phyloP scores from a whole-genome alignment of 2,888 invertebrate genomes.

The Drosophila nr. fundita region DNA sequence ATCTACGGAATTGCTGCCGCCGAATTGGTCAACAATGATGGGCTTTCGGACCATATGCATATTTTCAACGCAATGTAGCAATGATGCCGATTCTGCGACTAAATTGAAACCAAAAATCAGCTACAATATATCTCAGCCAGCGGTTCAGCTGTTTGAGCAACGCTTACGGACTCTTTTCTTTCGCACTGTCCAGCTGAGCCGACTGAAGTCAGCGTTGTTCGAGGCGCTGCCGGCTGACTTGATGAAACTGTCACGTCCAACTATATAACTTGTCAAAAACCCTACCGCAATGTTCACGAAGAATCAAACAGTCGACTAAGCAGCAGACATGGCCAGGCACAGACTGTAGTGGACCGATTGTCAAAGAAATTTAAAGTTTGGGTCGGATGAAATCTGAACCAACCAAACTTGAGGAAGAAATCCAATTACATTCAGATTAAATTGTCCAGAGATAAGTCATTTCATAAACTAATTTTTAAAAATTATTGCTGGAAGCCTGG shows the following conservation, averaged over 20 bases:
- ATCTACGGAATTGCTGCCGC: conserved; percentile 59
- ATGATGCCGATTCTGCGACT: conserved; percentile 25
- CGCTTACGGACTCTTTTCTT: conserved; percentile 78
- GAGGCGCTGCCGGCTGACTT: conserved; percentile 88
- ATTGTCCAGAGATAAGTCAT: background rate
- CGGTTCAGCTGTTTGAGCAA: conserved; percentile 71
- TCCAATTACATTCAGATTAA: background rate
- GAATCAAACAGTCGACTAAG: background rate
- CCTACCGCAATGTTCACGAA: background rate
- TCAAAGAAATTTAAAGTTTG: conserved; percentile 5
- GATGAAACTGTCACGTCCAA: conserved; percentile 22
- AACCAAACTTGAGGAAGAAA: conserved; percentile 10
- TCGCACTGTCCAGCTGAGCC: conserved; percentile 78
- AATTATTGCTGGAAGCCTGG: background rate
- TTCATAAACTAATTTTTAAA: background rate
- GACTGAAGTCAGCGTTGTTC: conserved; percentile 85
- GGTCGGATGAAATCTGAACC: conserved; percentile 1
- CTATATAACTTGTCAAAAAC: background rate
- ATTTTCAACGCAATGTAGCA: conserved; percentile 44
- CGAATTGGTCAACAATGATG: conserved; percentile 81
- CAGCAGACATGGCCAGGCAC: background rate
- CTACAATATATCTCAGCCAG: conserved; percentile 40
- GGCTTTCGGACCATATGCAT: conserved; percentile 82
- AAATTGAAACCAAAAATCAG: background rate
- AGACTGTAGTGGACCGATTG: too few relatives aligned